Conservation (phyloP, 1,140 invertebrate species). For the Lanistes nyassanus region DNA sequence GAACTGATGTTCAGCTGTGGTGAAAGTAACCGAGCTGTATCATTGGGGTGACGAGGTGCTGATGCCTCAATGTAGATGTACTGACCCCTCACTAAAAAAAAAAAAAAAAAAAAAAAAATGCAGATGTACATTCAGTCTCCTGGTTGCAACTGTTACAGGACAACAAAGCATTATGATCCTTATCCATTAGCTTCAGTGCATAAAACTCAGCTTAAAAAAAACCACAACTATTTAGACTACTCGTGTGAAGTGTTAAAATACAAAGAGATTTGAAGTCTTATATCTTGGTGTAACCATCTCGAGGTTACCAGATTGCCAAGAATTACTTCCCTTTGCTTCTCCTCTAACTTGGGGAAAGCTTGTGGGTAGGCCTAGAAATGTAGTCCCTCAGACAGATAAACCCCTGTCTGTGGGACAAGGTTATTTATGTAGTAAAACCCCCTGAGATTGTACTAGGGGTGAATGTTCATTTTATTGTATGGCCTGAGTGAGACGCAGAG, state of each 20-base stretch:
- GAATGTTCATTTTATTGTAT: not conserved
- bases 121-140: slow-evolving; percentile 40
- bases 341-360: no score
- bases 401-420: no score
- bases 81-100: slow-evolving; percentile 38
- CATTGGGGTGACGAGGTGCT: slow-evolving; percentile 72
- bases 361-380: no score
- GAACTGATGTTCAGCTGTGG: slow-evolving; percentile 45
- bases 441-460: no score
- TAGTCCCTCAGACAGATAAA: no score
- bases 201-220: slow-evolving; percentile 12
- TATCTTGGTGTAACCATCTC: no score
- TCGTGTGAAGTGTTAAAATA: not conserved
- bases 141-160: slow-evolving; percentile 53
- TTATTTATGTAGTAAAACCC: no score
- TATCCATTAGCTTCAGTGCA: no score
- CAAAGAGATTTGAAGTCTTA: not conserved
- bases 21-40: slow-evolving; percentile 76
- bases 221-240: not conserved
- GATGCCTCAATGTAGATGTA: slow-evolving; percentile 68
- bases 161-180: no score
- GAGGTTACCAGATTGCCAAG: no score
- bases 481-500: no score
- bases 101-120: slow-evolving; percentile 2
- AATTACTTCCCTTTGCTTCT: no score